Base-by-base conservation (phyloP, 2,888 invertebrate species). In the Parascotia fuliginaria region DNA sequence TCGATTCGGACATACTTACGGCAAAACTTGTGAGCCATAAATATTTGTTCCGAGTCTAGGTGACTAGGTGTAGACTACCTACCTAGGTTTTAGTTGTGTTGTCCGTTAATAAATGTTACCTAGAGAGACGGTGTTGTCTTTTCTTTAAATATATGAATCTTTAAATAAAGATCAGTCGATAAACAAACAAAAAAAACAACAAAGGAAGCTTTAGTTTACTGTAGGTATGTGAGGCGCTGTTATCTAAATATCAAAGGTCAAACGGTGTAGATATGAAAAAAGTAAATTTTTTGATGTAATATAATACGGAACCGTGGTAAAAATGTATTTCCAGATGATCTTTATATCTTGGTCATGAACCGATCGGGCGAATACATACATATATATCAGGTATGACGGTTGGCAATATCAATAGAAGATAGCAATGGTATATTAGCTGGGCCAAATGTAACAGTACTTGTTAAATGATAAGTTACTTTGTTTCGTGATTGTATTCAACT, bases 401-500 rank as follows among this genome's bases (percentile, higher is more conserved):
- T 70, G 72, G 67, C 73, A 73, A 77, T 74, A 75, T 77, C 77
- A 78, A 79, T 76, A 77, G 53, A 61, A 70, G 71, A 77, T 70
- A 75, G 60, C 62, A 68, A 67, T 57, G 41, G 64, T 73, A 73
- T 78, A 77, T 79, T 81, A 68, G 72, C 77, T 70, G 75, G 73
- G 62, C 58, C 62, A 65, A 61, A 63, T 55, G 55, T 56, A 85
- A 85, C 83, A 79, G 84, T 81, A 81, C 73, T 71, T 73, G 66
- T 74, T 76, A 73, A 76, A 70, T 72, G 70, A 73, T 77, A 58
- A 64, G 53, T 70, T 71, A 67, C 56, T 9, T 60, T 57, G 58
- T 58, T 65, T 50, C 49, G 57, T 70, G 67, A 69, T 66, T 61
- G 51, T 62, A 40, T 66, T 70, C 55, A 36, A 34, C 60, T 70